phyloP scores from a whole-genome alignment of 2,888 invertebrate genomes.

The Germaria angustata region DNA sequence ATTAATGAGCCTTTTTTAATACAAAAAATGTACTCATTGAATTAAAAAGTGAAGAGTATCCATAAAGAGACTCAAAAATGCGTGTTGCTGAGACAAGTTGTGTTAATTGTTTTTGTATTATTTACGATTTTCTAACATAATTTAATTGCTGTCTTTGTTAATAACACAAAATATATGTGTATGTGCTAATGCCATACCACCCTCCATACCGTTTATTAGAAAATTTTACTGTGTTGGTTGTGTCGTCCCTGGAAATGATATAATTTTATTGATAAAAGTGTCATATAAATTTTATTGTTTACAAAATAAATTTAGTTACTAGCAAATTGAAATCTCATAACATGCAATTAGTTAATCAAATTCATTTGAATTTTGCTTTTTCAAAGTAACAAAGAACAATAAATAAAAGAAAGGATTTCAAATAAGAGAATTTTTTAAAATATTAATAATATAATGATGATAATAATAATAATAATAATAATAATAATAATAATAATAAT shows the following conservation, averaged over 20 bases:
- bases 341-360: slow-evolving; percentile 79
- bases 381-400: not conserved
- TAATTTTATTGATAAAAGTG: slow-evolving; percentile 63
- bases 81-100: slow-evolving; percentile 55
- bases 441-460: too few relatives aligned
- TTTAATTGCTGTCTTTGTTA: slow-evolving; percentile 55
- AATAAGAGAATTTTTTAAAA: too few relatives aligned
- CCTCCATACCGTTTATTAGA: not conserved
- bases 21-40: slow-evolving; percentile 10
- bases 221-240: not conserved
- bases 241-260: slow-evolving; percentile 23
- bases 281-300: slow-evolving; percentile 56
- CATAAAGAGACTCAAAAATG: slow-evolving; percentile 23
- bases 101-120: slow-evolving; percentile 65
- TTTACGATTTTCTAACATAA: slow-evolving; percentile 66
- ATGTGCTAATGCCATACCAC: not conserved
- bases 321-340: slow-evolving; percentile 70
- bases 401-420: too few relatives aligned
- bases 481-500: too few relatives aligned
- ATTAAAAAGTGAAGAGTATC: slow-evolving; percentile 12
- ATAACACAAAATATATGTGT: not conserved
- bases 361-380: slow-evolving; percentile 63
- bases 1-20: slow-evolving; percentile 43
- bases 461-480: too few relatives aligned
- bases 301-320: slow-evolving; percentile 17